Evolutionary conservation across 2,797 vertebrate species (phyloP).

Genomic region (Helarctos malayanus): DNA sequence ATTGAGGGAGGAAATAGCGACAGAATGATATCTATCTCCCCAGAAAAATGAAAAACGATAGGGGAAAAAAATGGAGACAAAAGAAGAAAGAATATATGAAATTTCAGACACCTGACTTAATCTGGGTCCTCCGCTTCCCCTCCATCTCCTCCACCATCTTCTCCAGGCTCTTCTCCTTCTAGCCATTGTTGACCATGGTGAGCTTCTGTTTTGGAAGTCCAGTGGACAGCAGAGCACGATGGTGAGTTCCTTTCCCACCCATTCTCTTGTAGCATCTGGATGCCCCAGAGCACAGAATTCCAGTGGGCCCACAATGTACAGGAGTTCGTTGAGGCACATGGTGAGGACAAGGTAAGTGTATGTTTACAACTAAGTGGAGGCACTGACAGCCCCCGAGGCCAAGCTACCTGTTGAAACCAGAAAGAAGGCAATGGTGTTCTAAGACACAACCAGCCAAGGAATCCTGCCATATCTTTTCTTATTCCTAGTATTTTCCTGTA

Average conservation of each 20-base stretch:
- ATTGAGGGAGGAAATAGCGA: neutral
- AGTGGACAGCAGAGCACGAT: neutral
- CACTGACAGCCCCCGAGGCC: neutral
- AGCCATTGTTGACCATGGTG: neutral
- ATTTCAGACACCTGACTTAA: neutral
- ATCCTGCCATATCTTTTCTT: neutral
- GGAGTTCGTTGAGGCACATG: neutral
- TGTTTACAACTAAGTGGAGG: neutral
- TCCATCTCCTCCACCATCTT: neutral
- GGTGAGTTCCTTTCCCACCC: neutral
- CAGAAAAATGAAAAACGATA: neutral
- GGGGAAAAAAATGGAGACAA: neutral
- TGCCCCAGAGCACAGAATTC: neutral
- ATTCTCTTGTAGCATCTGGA: neutral
- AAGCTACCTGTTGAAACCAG: neutral
- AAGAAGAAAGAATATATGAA: neutral
- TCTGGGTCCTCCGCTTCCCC: neutral
- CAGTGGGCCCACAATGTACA: neutral
- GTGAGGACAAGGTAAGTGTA: neutral
- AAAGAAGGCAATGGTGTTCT: neutral
- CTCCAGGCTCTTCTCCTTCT: neutral
- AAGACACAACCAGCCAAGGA: neutral
- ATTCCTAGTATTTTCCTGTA: neutral
- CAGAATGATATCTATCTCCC: neutral
- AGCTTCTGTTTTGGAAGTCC: neutral